phyloP scores from a whole-genome alignment of 1,140 invertebrate genomes.

The Drosophila cardini region DNA sequence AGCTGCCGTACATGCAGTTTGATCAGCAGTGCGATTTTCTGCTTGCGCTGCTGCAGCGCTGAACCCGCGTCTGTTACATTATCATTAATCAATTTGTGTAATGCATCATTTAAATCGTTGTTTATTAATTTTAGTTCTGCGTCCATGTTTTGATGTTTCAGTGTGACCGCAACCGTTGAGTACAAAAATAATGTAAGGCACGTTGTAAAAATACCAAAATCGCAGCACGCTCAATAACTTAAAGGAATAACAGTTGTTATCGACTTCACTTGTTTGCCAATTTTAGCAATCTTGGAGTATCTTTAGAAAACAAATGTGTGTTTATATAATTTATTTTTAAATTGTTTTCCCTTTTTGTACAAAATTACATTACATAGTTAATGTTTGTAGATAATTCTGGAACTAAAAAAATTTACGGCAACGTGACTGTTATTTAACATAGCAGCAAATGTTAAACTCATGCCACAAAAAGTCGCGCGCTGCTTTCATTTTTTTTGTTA shows the following conservation, averaged over 20 bases:
- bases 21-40: conserved; percentile 53
- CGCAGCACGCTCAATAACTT: no score
- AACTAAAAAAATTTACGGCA: neutral
- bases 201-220: neutral
- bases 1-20: conserved; percentile 55
- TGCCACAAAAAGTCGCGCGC: neutral
- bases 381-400: no score
- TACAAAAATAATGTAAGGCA: neutral
- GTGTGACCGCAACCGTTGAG: conserved; percentile 8
- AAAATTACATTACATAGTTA: no score
- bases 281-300: no score
- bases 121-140: conserved; percentile 55
- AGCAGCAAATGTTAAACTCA: neutral
- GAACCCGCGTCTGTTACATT: neutral
- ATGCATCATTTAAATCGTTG: conserved; percentile 40
- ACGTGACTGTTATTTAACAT: conserved; percentile 7
- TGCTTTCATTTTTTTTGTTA: neutral
- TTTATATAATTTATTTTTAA: neutral
- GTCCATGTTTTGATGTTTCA: conserved; percentile 42
- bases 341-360: neutral
- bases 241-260: neutral
- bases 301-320: no score
- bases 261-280: neutral
- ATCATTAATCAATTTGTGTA: conserved; percentile 36
- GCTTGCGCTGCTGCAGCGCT: conserved; percentile 31